Evolutionary conservation across 2,888 invertebrate species (phyloP), one percentile per base, ranked within the genome.

Genomic region (Acanthosepion pharaonis): DNA sequence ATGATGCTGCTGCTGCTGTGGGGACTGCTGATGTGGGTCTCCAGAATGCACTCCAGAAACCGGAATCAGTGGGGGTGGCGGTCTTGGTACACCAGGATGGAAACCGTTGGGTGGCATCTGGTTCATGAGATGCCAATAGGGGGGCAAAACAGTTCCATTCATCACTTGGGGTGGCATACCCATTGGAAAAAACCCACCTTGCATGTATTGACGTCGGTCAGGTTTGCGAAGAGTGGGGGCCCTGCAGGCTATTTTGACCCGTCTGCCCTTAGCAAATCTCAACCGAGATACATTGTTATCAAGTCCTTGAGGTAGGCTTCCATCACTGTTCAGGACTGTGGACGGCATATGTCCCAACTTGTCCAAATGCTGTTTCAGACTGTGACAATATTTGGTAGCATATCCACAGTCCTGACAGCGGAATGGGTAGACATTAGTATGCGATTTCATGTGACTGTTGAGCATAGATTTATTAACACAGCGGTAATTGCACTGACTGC

Each of bases 341-440:
- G 98, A 99, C 0, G 99, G 99, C 95, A 98, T 98, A 97, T 99
- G 99, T 53, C 98, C 98, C 97, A 99, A 99, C 97, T 99, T 99
- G 91, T 99, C 98, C 92, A 99, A 98, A 97, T 99, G 99, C 51
- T 99, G 98, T 97, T 99, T 99, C 94, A 99, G 98, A 42, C 99
- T 99, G 97, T 99, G 99, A 96, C 99, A 99, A 97, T 99, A 99
- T 97, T 99, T 99, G 49, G 99, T 99, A 18, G 99, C 99, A 97
- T 99, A 99, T 94, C 98, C 98, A 97, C 99, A 99, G 97, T 99
- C 98, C 0, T 98, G 98, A 97, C 99, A 99, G 91, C 99, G 98
- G 97, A 99, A 99, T 97, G 99, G 99, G 97, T 99, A 99, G 0
- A 99, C 98, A 95, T 98, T 98, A 20, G 98, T 98, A 97, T 99